Conservation (phyloP, 1,140 invertebrate genomes). For the Drosophila pruinosa region DNA sequence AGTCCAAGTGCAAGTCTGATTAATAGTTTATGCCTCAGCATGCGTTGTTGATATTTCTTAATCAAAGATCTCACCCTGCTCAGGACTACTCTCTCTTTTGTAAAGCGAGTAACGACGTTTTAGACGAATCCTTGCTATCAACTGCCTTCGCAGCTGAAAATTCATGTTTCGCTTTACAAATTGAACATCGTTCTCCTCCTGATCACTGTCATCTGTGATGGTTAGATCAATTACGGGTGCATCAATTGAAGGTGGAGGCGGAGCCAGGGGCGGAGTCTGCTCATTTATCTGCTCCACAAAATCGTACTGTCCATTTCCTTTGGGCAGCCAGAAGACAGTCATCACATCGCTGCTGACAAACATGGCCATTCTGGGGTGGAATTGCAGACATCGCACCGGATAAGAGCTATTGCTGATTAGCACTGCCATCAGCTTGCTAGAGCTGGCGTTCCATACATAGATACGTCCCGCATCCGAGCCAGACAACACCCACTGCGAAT, state of each 20-base stretch:
- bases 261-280: not conserved
- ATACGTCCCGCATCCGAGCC: slow-evolving; percentile 41
- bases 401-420: slow-evolving; percentile 23
- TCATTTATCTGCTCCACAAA: not conserved
- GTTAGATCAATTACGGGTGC: slow-evolving; percentile 17
- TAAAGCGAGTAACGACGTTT: not conserved
- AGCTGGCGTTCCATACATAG: slow-evolving; percentile 43
- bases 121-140: not conserved
- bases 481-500: slow-evolving; percentile 48
- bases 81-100: not conserved
- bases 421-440: slow-evolving; percentile 19
- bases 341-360: slow-evolving; percentile 45
- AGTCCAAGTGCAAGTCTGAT: slow-evolving; percentile 29
- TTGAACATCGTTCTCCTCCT: not conserved
- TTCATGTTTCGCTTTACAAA: not conserved
- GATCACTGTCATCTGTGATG: not conserved
- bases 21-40: slow-evolving; percentile 21
- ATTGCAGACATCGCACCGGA: slow-evolving; percentile 29
- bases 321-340: slow-evolving; percentile 49
- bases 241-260: not conserved
- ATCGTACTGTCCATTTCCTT: slow-evolving; percentile 2
- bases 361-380: slow-evolving; percentile 47
- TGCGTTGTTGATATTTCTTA: not conserved
- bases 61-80: slow-evolving; percentile 43
- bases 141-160: not conserved